Base-by-base conservation (phyloP, 2,113 vertebrate genomes). In the Brienomyrus longianalis region DNA sequence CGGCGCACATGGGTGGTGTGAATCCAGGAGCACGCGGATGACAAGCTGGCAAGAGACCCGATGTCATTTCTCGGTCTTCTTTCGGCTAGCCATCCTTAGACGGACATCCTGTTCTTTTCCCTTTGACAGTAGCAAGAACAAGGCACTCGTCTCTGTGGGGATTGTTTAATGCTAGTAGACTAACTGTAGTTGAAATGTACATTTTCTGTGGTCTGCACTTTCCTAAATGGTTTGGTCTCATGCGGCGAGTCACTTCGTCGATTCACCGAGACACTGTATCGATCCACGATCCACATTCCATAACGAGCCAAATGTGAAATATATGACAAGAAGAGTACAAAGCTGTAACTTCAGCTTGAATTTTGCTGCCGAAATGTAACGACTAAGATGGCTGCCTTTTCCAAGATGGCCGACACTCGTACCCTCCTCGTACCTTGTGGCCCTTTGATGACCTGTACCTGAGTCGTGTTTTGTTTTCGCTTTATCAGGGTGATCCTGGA, bases 401-500 rank as follows among this genome's bases (percentile, higher is more conserved):
- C 83, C 83, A 84, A 47, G 83, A 84, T 84, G 39, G 85, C 50
- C 1, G 50, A 54, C 85, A 31, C 15, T 6, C 39, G 6, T 27
- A 5, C 3, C 31, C 23, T n/a, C 5, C 13, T 35, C 3, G 3
- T 47, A 27, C 47, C 13, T 52, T 3, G 15, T 35, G 48, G 3
- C 31, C 4, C 27, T 17, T 6, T 43, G 52, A 35, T 15, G 52
- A 17, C 19, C 39, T n/a, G 23, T 66, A 17, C 54, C 77, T 5
- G 52, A 21, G 11, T 54, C 43, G 7, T 23, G 21, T 31, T 1
- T 74, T 94, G 88, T 94, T 74, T 74, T 51, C 54, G 48, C n/a
- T 51, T 88, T 13, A 91, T 8, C 86, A 99, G 98, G 98, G 98
- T 91, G 98, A 99, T 91, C 98, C 98, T 92, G 98, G 98, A 91